phyloP scores from a whole-genome alignment of 2,797 vertebrate genomes.

The Morus bassanus region DNA sequence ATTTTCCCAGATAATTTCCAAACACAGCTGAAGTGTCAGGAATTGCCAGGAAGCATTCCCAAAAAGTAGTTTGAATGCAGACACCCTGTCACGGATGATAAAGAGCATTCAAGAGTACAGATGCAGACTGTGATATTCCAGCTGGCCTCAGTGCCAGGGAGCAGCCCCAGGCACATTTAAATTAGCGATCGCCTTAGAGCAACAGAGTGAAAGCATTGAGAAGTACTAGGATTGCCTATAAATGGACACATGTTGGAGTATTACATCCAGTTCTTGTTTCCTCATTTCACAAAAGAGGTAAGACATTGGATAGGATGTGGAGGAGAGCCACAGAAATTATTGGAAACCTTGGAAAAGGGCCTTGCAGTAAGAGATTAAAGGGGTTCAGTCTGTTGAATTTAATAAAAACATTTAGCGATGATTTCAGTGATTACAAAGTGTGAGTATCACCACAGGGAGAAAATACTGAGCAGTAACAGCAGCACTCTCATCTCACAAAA shows the following conservation, averaged over 20 bases:
- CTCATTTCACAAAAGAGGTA: neutral
- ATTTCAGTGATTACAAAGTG: constrained; percentile 28
- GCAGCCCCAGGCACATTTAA: neutral
- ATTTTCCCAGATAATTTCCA: neutral
- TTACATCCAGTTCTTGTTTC: constrained; percentile 1
- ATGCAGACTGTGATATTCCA: neutral
- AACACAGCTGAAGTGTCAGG: neutral
- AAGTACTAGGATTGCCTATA: neutral
- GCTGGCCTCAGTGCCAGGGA: neutral
- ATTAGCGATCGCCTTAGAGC: neutral
- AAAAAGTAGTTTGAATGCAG: neutral
- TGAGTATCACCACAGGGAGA: constrained; percentile 3
- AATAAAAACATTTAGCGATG: neutral
- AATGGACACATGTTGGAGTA: neutral
- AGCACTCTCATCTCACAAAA: constrained; percentile 2
- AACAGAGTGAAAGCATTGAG: neutral
- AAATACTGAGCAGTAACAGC: constrained; percentile 8
- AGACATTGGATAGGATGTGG: neutral
- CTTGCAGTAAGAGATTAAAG: constrained; percentile 20
- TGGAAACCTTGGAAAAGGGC: neutral
- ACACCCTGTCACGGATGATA: neutral
- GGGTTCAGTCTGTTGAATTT: neutral
- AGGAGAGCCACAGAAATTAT: neutral
- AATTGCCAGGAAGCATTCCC: neutral
- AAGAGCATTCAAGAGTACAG: neutral